Percentiles rank a stretch among this genome's conserved stretches.
Conservation (phyloP, 2,888 invertebrate genomes). For the Idaea straminata region DNA sequence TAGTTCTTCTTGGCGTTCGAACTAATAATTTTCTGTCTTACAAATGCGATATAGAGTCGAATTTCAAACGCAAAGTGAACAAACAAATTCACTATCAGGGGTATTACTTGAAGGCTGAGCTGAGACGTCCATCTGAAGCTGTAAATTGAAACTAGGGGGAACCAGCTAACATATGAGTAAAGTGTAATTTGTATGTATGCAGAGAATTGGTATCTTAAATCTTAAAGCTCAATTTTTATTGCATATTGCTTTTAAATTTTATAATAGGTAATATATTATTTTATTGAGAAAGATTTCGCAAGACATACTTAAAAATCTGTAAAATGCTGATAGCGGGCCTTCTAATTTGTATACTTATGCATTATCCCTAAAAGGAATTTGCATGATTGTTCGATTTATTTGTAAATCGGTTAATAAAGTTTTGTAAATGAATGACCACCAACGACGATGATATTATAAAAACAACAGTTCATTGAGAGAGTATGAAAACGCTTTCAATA, state of each 20-base stretch:
- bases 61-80: slow-evolving; percentile 45
- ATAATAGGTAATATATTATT: not conserved
- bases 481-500: too few relatives aligned
- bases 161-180: not conserved
- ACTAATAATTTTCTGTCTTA: slow-evolving; percentile 47
- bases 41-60: slow-evolving; percentile 43
- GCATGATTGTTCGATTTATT: not conserved
- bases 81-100: slow-evolving; percentile 60
- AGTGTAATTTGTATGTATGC: slow-evolving; percentile 36
- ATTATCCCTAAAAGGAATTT: not conserved
- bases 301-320: not conserved
- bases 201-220: slow-evolving; percentile 15
- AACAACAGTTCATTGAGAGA: slow-evolving; percentile 1
- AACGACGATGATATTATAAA: slow-evolving; percentile 25
- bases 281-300: not conserved
- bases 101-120: slow-evolving; percentile 65
- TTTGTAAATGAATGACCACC: slow-evolving; percentile 29
- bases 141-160: slow-evolving; percentile 69
- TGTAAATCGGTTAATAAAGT: slow-evolving; percentile 1
- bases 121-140: slow-evolving; percentile 67
- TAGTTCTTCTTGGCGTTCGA: slow-evolving; percentile 11
- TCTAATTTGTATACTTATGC: not conserved
- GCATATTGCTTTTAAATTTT: not conserved
- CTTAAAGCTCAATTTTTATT: not conserved
- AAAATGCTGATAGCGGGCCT: too few relatives aligned